Base-by-base conservation (phyloP, 2,113 vertebrate species). In the Paraplagusia blochii region DNA sequence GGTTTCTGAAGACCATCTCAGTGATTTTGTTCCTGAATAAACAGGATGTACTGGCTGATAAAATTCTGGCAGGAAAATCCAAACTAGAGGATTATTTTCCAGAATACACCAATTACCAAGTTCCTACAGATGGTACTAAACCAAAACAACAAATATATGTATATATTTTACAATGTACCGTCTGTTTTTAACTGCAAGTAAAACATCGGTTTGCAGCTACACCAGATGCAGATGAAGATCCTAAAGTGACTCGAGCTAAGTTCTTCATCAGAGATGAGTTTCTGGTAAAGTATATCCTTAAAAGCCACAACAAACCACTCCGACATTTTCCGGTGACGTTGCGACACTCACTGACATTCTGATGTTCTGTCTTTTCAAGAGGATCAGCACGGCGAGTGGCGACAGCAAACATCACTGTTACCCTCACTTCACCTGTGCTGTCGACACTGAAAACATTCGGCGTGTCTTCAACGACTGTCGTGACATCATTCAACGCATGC, bases 51-150 rank as follows among this genome's bases (percentile, higher is more conserved):
- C 86, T 99, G 53, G 96, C 96, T 51, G 97, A 98, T 58, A 99
- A 99, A 73, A 96, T 99, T 77, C 82, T 99, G 85, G 95, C 97
- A 18, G 97, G 97, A 63, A 99, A 99, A 79, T 99, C 96, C 71
- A 96, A 95, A 90, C 93, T 99, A 11, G 97, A 99, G 87, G 97
- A 99, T 90, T 99, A 99, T 80, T 98, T 99, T 69, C 95, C 95
- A 0, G 95, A 98, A 73, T 99, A 96, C 1, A 84, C 69, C 50
- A 93, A 93, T 80, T 99, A 99, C 50, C 93, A 92, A 36, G 89
- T 94, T 72, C 92, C 95, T 44, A 88, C 91, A 73, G 96, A 99
- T 55, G 91, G 97, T 78, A 40, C 11, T 40, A 4, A 12, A 12
- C 13, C 4, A 40, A 10, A 40, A 5, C 4, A 12, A 12, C 10